phyloP scores from a whole-genome alignment of 2,113 vertebrate species.

The Eulemur macaco region DNA sequence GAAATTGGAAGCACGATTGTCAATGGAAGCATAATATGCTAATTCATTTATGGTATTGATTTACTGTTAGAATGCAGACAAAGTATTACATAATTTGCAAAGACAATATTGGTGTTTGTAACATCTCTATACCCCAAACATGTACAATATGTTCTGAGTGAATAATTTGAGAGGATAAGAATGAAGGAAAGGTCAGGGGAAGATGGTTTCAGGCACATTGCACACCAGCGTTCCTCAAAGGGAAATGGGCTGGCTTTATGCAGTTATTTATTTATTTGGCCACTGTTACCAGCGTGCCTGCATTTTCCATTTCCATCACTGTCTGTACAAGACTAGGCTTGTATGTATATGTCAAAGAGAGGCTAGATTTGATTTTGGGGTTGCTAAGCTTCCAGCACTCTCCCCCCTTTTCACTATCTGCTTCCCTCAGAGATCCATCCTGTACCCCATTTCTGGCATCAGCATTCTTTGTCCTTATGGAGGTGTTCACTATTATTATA shows the following conservation, averaged over 20 bases:
- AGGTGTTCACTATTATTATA: background rate
- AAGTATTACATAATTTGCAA: slow-evolving; percentile 41
- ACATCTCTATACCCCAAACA: background rate
- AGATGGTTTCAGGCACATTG: background rate
- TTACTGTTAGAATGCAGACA: background rate
- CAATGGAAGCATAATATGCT: slow-evolving; percentile 32
- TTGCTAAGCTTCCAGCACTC: background rate
- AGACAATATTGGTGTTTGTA: background rate
- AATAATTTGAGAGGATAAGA: background rate
- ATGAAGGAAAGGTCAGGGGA: slow-evolving; percentile 1
- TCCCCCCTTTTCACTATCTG: background rate
- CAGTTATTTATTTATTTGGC: background rate
- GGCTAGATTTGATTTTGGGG: slow-evolving; percentile 19
- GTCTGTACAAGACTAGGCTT: background rate
- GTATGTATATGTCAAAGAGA: background rate
- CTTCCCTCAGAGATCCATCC: background rate
- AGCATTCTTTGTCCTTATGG: background rate
- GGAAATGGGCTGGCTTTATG: background rate
- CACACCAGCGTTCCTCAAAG: background rate
- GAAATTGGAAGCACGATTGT: slow-evolving; percentile 27
- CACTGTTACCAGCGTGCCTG: background rate
- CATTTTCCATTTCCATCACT: background rate
- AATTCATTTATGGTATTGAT: slow-evolving; percentile 32
- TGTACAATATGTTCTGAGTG: background rate
- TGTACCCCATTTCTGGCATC: background rate